Evolutionary conservation across 1,140 invertebrate species (phyloP), one percentile per base, ranked within the genome.

Genomic region (Drosophila parabipectinata): DNA sequence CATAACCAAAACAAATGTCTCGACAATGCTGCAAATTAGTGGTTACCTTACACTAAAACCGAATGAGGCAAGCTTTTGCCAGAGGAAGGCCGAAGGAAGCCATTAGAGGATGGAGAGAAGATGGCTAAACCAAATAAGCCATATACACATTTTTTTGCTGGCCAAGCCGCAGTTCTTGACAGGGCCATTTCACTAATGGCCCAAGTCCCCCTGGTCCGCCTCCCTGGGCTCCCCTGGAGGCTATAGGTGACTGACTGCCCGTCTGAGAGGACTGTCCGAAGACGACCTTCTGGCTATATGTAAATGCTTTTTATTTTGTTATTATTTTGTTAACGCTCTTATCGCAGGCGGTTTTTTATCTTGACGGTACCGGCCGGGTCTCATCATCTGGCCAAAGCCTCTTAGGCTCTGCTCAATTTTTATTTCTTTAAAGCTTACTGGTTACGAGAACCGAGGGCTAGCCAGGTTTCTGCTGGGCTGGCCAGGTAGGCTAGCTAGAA

Each of bases 271-370:
- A 54, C 0, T 28, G 34, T 62, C 58, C 47, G 14, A 24, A 7
- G 39, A 28, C 63, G 67, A 69, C 56, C 52, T 74, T 74, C 58
- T 74, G 56, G 63, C 63, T 77, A 61, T 76, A 84, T 84, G 80
- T 85, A 84, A 84, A 84, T 85, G 80, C 59, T 81, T 87, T 84
- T 84, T 84, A 84, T 84, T 85, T 59, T 80, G 81, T 85, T 84
- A 85, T 84, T 84, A 85, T 85, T 85, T 85, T 69, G 81, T 72
- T 85, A 87, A 73, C 82, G 68, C 82, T 87, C 57, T 78, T 87
- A 87, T 87, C 82, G 84, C 41, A 55, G 32, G 44, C 52, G 55
- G 53, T 67, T 78, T 82, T 44, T 79, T 78, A 67, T 69, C 76
- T 74, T 30, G 73, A 61, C 56, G 41, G 6, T 66, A 44, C 18